Percentiles rank a stretch among this genome's conserved stretches.
phyloP scores from a whole-genome alignment of 2,113 vertebrate genomes.

The Philantomba maxwellii region DNA sequence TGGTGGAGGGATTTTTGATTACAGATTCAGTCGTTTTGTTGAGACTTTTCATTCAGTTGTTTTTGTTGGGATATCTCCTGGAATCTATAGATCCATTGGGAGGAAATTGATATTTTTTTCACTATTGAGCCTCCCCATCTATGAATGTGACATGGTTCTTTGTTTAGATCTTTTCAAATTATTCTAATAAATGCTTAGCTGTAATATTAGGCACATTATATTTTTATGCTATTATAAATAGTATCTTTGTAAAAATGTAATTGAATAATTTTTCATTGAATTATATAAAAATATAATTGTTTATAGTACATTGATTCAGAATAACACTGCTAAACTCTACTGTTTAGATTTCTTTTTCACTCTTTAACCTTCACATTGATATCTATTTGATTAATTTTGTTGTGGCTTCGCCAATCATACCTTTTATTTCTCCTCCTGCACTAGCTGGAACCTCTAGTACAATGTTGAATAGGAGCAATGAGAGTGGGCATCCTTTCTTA shows the following conservation, averaged over 20 bases:
- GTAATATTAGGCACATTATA: neutral
- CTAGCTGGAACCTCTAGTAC: neutral
- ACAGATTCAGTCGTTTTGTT: neutral
- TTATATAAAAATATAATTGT: constrained; percentile 10
- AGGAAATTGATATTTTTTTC: neutral
- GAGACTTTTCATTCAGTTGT: neutral
- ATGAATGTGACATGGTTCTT: neutral
- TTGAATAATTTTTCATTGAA: neutral
- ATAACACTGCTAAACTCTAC: neutral
- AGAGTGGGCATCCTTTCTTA: neutral
- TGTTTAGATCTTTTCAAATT: neutral
- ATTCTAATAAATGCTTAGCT: neutral
- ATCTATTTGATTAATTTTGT: neutral
- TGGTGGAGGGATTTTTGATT: neutral
- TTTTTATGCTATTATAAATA: neutral
- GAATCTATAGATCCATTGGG: neutral
- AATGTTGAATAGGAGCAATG: neutral
- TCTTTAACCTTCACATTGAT: neutral
- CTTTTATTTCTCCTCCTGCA: neutral
- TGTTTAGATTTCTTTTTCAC: neutral
- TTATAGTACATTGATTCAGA: neutral
- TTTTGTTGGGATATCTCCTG: neutral
- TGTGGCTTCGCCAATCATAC: neutral
- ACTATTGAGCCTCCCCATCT: neutral
- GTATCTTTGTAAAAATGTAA: neutral